Evolutionary conservation across 1,140 invertebrate species (phyloP).

Genomic region (Lucilia cuprina): DNA sequence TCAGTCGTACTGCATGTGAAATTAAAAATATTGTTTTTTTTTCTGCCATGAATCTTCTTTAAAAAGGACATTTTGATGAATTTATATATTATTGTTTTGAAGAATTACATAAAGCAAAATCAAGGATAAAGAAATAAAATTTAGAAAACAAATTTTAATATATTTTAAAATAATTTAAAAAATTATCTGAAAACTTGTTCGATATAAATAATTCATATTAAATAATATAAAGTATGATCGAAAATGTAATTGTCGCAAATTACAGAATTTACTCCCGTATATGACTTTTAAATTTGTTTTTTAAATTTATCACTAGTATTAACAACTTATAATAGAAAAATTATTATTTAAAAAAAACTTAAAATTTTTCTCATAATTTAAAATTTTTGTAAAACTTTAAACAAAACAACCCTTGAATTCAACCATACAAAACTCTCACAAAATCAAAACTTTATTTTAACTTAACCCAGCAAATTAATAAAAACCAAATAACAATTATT

Average conservation of each 20-base stretch:
- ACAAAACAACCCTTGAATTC: too few relatives aligned
- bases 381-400: too few relatives aligned
- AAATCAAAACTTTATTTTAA: background rate
- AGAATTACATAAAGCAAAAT: background rate
- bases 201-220: too few relatives aligned
- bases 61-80: background rate
- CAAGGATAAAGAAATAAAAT: background rate
- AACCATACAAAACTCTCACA: too few relatives aligned
- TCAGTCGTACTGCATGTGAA: background rate
- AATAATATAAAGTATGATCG: too few relatives aligned
- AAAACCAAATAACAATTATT: background rate
- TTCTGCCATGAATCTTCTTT: background rate
- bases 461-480: constrained; percentile 15
- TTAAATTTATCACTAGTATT: too few relatives aligned
- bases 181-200: background rate
- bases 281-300: too few relatives aligned
- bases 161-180: background rate
- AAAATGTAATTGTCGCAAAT: too few relatives aligned
- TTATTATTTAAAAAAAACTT: too few relatives aligned
- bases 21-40: background rate
- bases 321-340: too few relatives aligned
- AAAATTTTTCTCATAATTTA: too few relatives aligned
- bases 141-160: background rate
- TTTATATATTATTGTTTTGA: background rate
- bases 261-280: too few relatives aligned